Conservation (phyloP, 2,113 vertebrate species). For the Cyanoliseus patagonus region DNA sequence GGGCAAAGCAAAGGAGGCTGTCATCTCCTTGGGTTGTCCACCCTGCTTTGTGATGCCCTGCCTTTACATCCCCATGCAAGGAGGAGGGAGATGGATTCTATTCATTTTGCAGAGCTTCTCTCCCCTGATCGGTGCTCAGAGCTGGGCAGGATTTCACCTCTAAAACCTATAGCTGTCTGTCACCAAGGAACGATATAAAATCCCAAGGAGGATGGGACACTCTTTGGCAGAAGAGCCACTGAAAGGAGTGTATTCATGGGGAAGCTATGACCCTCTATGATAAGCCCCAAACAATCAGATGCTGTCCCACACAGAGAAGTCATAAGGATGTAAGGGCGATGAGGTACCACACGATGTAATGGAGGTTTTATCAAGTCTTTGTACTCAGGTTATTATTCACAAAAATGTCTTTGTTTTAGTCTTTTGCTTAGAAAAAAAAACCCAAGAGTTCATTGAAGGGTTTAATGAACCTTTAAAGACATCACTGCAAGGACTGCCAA, state of each 20-base stretch:
- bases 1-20: neutral
- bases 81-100: neutral
- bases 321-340: neutral
- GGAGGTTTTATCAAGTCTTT: neutral
- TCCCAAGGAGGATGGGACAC: rapidly evolving
- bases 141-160: neutral
- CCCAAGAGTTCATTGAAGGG: neutral
- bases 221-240: neutral
- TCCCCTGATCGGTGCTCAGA: neutral
- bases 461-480: constrained; percentile 24
- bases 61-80: neutral
- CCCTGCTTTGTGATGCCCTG: neutral
- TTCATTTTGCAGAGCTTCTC: neutral
- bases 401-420: neutral
- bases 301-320: neutral
- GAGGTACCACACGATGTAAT: neutral
- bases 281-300: neutral
- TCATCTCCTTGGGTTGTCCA: neutral
- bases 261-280: neutral
- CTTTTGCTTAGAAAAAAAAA: neutral
- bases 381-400: neutral
- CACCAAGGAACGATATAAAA: neutral
- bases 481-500: neutral
- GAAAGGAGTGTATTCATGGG: neutral
- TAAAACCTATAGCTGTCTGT: neutral